Conservation (phyloP, 2,797 vertebrate genomes). For the Falco naumanni region DNA sequence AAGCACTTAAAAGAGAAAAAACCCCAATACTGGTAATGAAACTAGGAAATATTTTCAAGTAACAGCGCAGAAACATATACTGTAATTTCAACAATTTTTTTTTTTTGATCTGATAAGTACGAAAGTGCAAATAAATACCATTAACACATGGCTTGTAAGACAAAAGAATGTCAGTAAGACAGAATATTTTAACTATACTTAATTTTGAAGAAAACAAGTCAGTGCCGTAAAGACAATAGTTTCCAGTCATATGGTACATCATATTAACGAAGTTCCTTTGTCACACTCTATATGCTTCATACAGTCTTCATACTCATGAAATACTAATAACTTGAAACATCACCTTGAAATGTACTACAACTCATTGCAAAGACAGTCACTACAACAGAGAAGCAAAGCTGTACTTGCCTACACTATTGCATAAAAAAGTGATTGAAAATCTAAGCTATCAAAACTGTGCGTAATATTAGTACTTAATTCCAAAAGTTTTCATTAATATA, state of each 20-base stretch:
- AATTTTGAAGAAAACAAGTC: background rate
- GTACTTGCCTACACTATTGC: accelerated
- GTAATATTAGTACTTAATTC: background rate
- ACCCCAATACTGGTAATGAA: background rate
- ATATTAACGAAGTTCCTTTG: background rate
- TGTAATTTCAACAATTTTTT: background rate
- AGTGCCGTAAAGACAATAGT: background rate
- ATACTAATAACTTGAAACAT: background rate
- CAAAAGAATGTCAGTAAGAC: background rate
- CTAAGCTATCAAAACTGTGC: background rate
- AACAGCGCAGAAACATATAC: background rate
- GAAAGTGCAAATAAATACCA: background rate
- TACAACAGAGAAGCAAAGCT: background rate
- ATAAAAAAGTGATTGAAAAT: background rate
- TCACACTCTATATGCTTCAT: background rate
- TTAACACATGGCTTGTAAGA: background rate
- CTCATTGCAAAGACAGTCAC: background rate
- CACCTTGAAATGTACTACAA: background rate
- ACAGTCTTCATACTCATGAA: background rate
- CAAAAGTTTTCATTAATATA: background rate
- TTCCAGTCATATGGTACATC: background rate
- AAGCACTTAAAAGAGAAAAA: background rate
- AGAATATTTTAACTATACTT: background rate
- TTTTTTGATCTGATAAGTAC: background rate
- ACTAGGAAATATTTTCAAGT: background rate